These are phyloP conservation scores for Drosophila subobscura DNA, from an alignment of 1,140 invertebrate species.

Conservation along the genomic window DNA sequence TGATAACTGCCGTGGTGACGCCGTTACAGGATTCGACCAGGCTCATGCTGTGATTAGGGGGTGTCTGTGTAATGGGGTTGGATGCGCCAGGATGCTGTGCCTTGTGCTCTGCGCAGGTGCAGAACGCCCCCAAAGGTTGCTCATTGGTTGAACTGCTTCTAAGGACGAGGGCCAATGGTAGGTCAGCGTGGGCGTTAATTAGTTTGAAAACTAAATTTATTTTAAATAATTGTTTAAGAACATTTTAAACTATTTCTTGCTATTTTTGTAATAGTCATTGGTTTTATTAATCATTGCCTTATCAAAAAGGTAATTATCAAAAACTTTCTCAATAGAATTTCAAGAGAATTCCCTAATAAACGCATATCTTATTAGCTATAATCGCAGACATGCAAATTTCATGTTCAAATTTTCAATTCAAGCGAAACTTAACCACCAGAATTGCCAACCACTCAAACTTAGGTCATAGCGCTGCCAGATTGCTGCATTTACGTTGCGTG, in stretches of 20 bases:
- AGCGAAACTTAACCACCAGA: too few relatives aligned
- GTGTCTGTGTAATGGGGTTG: slow-evolving; percentile 34
- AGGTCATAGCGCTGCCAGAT: too few relatives aligned
- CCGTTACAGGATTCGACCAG: slow-evolving; percentile 7
- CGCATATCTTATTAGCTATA: background rate
- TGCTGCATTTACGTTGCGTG: too few relatives aligned
- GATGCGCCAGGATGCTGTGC: slow-evolving; percentile 51
- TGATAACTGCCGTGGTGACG: slow-evolving; percentile 52
- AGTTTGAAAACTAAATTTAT: slow-evolving; percentile 3
- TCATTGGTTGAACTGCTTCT: slow-evolving; percentile 41
- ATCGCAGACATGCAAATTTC: background rate
- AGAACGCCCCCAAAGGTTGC: slow-evolving; percentile 39
- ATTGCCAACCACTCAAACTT: too few relatives aligned
- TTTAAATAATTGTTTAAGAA: slow-evolving; percentile 1
- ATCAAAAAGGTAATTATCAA: too few relatives aligned
- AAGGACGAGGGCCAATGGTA: slow-evolving; percentile 38
- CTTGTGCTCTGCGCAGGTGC: slow-evolving; percentile 45
- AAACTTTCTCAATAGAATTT: too few relatives aligned
- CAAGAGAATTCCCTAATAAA: background rate
- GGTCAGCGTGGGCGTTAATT: slow-evolving; percentile 17
- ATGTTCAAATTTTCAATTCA: slow-evolving; percentile 4
- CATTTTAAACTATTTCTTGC: background rate
- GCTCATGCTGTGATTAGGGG: slow-evolving; percentile 28
- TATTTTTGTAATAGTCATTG: too few relatives aligned
- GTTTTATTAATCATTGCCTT: too few relatives aligned